These are phyloP conservation scores for Tragelaphus strepsiceros DNA, from an alignment of 2,113 vertebrate species.

Conservation along the genomic window DNA sequence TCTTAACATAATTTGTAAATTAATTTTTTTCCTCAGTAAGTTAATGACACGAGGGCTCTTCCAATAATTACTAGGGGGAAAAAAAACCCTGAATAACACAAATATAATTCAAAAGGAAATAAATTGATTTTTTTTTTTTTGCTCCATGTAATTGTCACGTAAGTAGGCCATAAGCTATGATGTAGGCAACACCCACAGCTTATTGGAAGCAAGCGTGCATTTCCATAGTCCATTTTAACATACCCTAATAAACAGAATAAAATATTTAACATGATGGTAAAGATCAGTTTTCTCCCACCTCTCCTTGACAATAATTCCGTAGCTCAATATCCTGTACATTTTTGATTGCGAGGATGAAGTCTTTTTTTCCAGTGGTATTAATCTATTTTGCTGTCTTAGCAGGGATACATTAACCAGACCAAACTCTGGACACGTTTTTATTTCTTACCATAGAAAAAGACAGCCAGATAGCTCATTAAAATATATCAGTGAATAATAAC, in stretches of 20 bases:
- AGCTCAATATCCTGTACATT: slow-evolving; percentile 39
- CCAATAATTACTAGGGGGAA: slow-evolving; percentile 36
- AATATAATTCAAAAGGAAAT: slow-evolving; percentile 71
- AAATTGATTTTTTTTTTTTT: slow-evolving; percentile 71
- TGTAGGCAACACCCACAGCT: slow-evolving; percentile 43
- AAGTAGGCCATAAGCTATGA: slow-evolving; percentile 62
- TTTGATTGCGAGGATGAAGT: slow-evolving; percentile 60
- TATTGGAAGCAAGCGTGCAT: slow-evolving; percentile 58
- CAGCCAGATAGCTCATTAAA: slow-evolving; percentile 77
- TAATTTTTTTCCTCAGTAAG: slow-evolving; percentile 70
- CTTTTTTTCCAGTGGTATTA: slow-evolving; percentile 63
- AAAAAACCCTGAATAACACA: slow-evolving; percentile 49
- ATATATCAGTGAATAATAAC: slow-evolving; percentile 81
- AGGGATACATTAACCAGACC: slow-evolving; percentile 72
- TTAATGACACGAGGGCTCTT: slow-evolving; percentile 50
- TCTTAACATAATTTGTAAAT: slow-evolving; percentile 67
- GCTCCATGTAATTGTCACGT: slow-evolving; percentile 66
- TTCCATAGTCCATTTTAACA: slow-evolving; percentile 56
- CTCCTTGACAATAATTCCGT: slow-evolving; percentile 63
- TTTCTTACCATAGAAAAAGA: slow-evolving; percentile 76
- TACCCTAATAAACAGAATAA: slow-evolving; percentile 51
- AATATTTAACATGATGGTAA: slow-evolving; percentile 68
- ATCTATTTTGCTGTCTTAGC: slow-evolving; percentile 77
- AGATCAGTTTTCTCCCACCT: slow-evolving; percentile 59
- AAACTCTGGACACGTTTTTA: slow-evolving; percentile 70